phyloP scores from a whole-genome alignment of 2,797 vertebrate genomes.

The Diplodus puntazzo region DNA sequence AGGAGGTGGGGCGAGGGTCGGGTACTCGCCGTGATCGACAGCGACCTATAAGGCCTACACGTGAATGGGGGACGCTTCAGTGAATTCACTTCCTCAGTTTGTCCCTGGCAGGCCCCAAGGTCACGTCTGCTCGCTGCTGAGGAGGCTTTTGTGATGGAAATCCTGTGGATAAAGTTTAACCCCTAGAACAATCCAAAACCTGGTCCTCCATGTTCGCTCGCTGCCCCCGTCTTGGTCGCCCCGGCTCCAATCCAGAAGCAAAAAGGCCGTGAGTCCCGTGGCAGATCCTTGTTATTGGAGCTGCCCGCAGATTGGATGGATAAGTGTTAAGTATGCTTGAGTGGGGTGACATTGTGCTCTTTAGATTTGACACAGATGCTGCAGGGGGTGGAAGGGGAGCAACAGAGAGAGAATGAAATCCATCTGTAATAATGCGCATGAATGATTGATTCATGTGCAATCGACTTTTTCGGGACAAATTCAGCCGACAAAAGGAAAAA shows the following conservation, averaged over 20 bases:
- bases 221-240: slow-evolving; percentile 24
- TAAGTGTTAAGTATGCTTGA: slow-evolving; percentile 63
- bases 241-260: slow-evolving; percentile 49
- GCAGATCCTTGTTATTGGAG: slow-evolving; percentile 49
- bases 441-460: slow-evolving; percentile 20
- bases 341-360: slow-evolving; percentile 51
- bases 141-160: slow-evolving; percentile 86
- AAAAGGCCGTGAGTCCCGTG: slow-evolving; percentile 37
- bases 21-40: slow-evolving; percentile 70
- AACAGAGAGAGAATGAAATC: slow-evolving; percentile 32
- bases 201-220: slow-evolving; percentile 64
- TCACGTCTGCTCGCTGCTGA: slow-evolving; percentile 76
- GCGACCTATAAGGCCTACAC: slow-evolving; percentile 73
- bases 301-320: slow-evolving; percentile 58
- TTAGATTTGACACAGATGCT: slow-evolving; percentile 67
- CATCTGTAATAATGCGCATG: slow-evolving; percentile 45
- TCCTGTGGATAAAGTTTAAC: slow-evolving; percentile 81
- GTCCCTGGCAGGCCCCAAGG: slow-evolving; percentile 79
- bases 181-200: slow-evolving; percentile 76
- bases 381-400: slow-evolving; percentile 2
- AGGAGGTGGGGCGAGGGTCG: slow-evolving; percentile 56
- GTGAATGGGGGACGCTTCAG: slow-evolving; percentile 74
- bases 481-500: neutral
- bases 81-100: slow-evolving; percentile 79
- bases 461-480: slow-evolving; percentile 33